These are phyloP conservation scores for Crypturellus tataupa DNA, from an alignment of 2,797 vertebrate genomes.

Conservation along the genomic window DNA sequence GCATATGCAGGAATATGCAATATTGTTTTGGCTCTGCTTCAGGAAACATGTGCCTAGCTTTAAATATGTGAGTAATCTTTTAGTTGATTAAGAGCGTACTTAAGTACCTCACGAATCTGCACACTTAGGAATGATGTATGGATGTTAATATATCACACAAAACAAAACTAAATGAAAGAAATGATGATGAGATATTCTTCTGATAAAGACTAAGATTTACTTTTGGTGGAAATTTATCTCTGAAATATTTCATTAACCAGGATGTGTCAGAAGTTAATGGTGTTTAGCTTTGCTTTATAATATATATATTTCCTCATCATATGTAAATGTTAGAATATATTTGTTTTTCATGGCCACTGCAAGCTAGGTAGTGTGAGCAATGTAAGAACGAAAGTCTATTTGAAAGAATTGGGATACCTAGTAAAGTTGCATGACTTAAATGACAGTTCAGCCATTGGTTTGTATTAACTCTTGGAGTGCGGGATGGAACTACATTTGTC, in stretches of 20 bases:
- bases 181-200: not conserved
- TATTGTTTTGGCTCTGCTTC: conserved; percentile 15
- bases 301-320: not conserved
- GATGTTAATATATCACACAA: not conserved
- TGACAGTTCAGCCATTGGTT: not conserved
- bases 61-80: not conserved
- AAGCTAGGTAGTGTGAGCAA: not conserved
- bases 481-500: not conserved
- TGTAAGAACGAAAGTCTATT: not conserved
- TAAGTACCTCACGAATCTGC: not conserved
- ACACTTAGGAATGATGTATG: not conserved
- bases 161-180: not conserved
- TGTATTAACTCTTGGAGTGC: not conserved
- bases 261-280: not conserved
- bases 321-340: not conserved
- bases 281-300: not conserved
- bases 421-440: not conserved
- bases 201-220: not conserved
- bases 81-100: not conserved
- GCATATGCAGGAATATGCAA: not conserved
- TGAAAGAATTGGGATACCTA: not conserved
- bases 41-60: not conserved
- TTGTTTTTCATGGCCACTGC: not conserved
- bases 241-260: not conserved
- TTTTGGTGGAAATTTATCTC: not conserved